These are phyloP conservation scores for Apantesis nais DNA, from an alignment of 2,888 invertebrate genomes.

Conservation along the genomic window DNA sequence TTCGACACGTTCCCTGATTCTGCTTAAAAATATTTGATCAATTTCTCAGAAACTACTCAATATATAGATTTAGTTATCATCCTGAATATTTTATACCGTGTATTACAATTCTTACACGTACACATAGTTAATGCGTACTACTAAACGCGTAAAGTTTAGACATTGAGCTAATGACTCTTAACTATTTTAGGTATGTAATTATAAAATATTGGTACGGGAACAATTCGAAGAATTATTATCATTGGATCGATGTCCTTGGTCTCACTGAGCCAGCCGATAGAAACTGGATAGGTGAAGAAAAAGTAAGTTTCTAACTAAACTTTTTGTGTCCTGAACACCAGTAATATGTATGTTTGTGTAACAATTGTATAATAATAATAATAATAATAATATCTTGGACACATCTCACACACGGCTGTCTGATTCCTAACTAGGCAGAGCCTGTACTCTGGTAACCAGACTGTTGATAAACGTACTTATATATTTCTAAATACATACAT, in stretches of 20 bases:
- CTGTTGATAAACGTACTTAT: too few relatives aligned
- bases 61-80: too few relatives aligned
- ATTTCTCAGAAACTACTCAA: neutral
- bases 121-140: too few relatives aligned
- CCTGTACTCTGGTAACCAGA: too few relatives aligned
- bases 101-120: too few relatives aligned
- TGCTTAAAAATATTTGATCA: neutral
- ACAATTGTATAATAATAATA: neutral
- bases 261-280: slow-evolving; percentile 89
- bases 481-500: too few relatives aligned
- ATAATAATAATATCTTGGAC: neutral
- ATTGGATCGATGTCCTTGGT: slow-evolving; percentile 89
- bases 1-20: neutral
- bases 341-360: neutral
- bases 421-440: too few relatives aligned
- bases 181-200: slow-evolving; percentile 88
- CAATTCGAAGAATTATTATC: slow-evolving; percentile 89
- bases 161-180: neutral
- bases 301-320: slow-evolving; percentile 70
- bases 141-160: too few relatives aligned
- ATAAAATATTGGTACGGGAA: slow-evolving; percentile 92
- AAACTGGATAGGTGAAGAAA: slow-evolving; percentile 89
- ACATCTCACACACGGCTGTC: neutral
- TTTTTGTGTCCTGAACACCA: neutral
- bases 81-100: too few relatives aligned